phyloP scores from a whole-genome alignment of 2,888 invertebrate genomes.

The Sinhomidia bicolor region DNA sequence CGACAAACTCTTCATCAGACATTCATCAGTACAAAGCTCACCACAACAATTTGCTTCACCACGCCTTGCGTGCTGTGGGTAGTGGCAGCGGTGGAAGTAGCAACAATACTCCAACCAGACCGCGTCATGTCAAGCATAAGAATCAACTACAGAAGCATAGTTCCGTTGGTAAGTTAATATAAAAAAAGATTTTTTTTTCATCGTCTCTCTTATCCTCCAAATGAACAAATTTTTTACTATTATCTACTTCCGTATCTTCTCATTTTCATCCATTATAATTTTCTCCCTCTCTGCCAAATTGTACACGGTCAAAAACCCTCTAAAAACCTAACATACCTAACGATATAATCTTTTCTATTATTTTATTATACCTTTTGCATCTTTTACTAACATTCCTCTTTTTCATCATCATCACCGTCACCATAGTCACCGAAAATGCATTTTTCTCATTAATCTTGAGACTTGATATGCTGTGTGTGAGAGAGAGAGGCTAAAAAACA shows the following conservation, averaged over 20 bases:
- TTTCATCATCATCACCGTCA: background rate
- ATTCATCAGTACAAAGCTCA: conserved; percentile 42
- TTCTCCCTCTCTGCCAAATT: background rate
- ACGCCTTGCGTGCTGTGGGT: conserved; percentile 29
- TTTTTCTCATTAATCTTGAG: conserved; percentile 19
- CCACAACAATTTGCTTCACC: conserved; percentile 54
- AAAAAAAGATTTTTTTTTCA: background rate
- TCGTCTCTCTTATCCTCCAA: no score
- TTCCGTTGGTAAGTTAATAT: conserved; percentile 79
- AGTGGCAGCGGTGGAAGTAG: conserved; percentile 34
- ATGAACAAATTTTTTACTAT: background rate
- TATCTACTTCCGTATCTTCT: background rate
- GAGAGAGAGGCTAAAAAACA: background rate
- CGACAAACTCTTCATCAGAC: conserved; percentile 1
- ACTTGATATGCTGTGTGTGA: background rate
- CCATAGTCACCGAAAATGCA: background rate
- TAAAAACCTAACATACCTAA: background rate
- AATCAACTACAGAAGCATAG: conserved; percentile 81
- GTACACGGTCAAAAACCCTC: background rate
- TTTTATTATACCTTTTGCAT: no score
- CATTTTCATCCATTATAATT: background rate
- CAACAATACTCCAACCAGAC: conserved; percentile 76
- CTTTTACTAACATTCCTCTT: background rate
- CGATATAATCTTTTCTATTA: no score
- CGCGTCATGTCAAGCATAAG: conserved; percentile 81